Conservation (phyloP, 2,113 vertebrate species). For the Galbula dea region DNA sequence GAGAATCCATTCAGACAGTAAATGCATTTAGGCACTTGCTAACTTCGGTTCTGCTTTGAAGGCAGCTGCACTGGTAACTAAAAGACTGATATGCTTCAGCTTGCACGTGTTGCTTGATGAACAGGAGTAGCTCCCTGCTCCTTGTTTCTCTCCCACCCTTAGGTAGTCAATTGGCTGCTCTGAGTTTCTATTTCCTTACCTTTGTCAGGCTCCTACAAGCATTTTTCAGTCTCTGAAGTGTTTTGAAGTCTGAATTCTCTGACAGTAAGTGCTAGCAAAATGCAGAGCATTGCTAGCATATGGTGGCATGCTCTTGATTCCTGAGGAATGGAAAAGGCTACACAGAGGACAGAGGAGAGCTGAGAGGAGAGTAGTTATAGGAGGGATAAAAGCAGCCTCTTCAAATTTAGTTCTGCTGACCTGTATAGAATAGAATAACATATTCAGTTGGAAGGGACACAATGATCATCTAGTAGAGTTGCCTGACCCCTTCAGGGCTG, state of each 20-base stretch:
- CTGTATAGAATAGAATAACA: neutral
- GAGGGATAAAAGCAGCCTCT: neutral
- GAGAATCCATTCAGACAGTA: neutral
- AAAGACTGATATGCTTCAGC: neutral
- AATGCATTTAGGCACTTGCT: neutral
- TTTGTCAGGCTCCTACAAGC: neutral
- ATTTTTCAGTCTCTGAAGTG: neutral
- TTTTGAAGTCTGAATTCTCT: neutral
- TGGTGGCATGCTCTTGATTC: neutral
- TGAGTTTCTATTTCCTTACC: neutral
- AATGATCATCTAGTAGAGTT: neutral
- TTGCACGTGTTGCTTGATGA: neutral
- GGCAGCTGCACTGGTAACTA: neutral
- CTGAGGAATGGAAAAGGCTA: neutral
- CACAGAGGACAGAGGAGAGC: neutral
- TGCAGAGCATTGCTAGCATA: neutral
- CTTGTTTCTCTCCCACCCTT: neutral
- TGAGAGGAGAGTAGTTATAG: neutral
- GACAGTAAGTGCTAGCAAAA: neutral
- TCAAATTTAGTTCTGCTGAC: neutral
- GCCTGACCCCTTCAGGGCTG: neutral
- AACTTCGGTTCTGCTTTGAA: neutral
- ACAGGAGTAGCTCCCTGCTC: neutral
- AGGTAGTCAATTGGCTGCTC: neutral
- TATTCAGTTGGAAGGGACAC: neutral